Base-by-base conservation (phyloP, 2,888 invertebrate species). In the Andrena trimmerana region DNA sequence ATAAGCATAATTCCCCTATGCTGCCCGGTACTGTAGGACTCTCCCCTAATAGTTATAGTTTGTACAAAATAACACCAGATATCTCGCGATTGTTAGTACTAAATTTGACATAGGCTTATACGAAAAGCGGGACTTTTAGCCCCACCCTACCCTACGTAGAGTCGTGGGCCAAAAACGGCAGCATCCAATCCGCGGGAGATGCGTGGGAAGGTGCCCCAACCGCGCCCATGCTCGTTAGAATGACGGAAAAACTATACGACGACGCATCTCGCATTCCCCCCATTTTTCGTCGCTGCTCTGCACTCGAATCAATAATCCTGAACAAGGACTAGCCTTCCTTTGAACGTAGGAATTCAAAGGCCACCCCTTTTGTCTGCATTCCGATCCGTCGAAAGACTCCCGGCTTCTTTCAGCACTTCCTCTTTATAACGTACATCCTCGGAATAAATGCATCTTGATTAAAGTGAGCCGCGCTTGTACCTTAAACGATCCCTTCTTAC, bases 261-360 rank as follows among this genome's bases (percentile, higher is more conserved):
- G 52, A 65, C 48, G 72, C 60, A 50, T 59, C 76, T 62, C 75
- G 48, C 27, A 52, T 67, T 60, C 33, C 48, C 29, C 42, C 29
- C 20, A 54, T 60, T 74, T 71, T 74, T 69, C 60, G 50, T 67
- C 78, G 67, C 75, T 59, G 2, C 27, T 24, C 42, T 13, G 69
- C 78, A 70, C 73, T 60, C 79, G 63, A 83, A 84, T 84, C 84
- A 78, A 84, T 84, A 84, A 73, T 78, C 78, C 72, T 69, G 65
- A 71, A 73, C 75, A 72, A 80, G 80, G 80, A 80, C 63, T 33
- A 69, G 48, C 69, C 73, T 72, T 69, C 65, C 83, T 81, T 81
- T 69, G 63, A 81, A 59, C 76, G 57, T 42, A 68, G 68, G 80
- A 75, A 82, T 80, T 71, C 71, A 82, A 75, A 80, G 81, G 63